Evolutionary conservation across 2,113 vertebrate genomes (phyloP), one percentile per base, ranked within the genome.

Genomic region (Noctilio leporinus): DNA sequence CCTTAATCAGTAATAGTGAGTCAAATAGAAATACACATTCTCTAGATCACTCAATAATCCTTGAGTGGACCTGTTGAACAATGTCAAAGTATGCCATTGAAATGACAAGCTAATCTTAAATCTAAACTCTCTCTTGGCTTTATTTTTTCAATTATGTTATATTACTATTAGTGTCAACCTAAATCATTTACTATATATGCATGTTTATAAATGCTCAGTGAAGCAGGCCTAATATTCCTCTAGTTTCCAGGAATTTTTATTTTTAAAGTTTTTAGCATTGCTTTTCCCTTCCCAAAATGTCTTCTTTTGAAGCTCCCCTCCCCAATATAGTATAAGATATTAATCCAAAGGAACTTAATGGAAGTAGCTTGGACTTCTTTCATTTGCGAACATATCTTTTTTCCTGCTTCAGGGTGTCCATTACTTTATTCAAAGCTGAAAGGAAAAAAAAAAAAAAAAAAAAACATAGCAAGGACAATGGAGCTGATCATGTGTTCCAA

Each of bases 381-480:
- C n/a, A 62, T 53, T 15, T 0, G 0, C 5, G 86, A 43, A 55
- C 0, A 0, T 26, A 43, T 1, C 35, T 76, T 67, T 17, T 28
- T 77, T 62, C 49, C 45, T 87, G 10, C 69, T 73, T 55, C 2
- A 7, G 3, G 35, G 30, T 38, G 14, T 14, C 0, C 1, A 91
- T 38, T 38, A 43, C 49, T 95, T 91, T 28, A 59, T 86, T 75
- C n/a, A 70, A 40, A 92, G 73, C 78, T 95, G 70, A 90, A 93
- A 51, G n/a, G 33, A n/a, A 65, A 65, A 33, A 49, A 49, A 49
- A 49, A 49, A 49, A 49, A 49, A 12, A 9, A 49, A 14, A 49
- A 49, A 93, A 14, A 65, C 92, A 95, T 9, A 96, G 89, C 89
- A 95, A 90, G 90, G 92, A 92, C 89, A 78, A 70, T 15, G 80